Percentiles rank a stretch among this genome's conserved stretches.
Conservation (phyloP, 2,797 vertebrate genomes). For the Cottoperca gobio region DNA sequence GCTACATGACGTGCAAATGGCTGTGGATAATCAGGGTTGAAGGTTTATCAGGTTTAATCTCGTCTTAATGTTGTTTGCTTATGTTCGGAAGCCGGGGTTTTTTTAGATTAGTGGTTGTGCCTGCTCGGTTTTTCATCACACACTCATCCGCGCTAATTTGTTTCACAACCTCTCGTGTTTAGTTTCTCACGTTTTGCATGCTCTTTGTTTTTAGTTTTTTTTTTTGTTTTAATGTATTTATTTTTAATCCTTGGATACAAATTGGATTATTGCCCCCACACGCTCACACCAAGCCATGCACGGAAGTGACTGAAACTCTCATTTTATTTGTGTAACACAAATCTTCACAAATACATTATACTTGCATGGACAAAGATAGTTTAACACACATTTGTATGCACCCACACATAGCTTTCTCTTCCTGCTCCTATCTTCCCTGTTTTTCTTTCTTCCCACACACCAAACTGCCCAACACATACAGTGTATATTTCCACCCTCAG, state of each 20-base stretch:
- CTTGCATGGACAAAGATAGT: constrained; percentile 33
- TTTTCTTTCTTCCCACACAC: constrained; percentile 49
- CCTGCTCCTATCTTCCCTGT: constrained; percentile 29
- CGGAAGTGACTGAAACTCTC: constrained; percentile 23
- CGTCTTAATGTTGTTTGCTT: constrained; percentile 62
- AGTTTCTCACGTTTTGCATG: constrained; percentile 51
- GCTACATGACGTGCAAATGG: constrained; percentile 49
- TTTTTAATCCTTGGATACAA: constrained; percentile 30
- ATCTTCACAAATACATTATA: constrained; percentile 46
- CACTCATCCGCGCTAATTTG: constrained; percentile 62
- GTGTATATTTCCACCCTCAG: constrained; percentile 46
- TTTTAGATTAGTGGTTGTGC: constrained; percentile 50
- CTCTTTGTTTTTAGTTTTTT: constrained; percentile 1
- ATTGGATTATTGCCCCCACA: constrained; percentile 32
- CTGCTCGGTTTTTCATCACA: constrained; percentile 68
- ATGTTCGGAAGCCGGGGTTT: constrained; percentile 48
- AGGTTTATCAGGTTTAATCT: constrained; percentile 76
- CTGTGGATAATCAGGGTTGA: constrained; percentile 72
- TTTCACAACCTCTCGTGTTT: constrained; percentile 64
- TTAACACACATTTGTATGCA: constrained; percentile 54
- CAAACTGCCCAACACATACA: constrained; percentile 43
- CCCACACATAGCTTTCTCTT: constrained; percentile 37
- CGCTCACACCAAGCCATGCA: constrained; percentile 15
- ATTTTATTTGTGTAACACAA: constrained; percentile 35
- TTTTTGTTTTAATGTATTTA: constrained; percentile 21